Evolutionary conservation across 2,113 vertebrate species (phyloP), one percentile per base, ranked within the genome.

Genomic region (Ondatra zibethicus): DNA sequence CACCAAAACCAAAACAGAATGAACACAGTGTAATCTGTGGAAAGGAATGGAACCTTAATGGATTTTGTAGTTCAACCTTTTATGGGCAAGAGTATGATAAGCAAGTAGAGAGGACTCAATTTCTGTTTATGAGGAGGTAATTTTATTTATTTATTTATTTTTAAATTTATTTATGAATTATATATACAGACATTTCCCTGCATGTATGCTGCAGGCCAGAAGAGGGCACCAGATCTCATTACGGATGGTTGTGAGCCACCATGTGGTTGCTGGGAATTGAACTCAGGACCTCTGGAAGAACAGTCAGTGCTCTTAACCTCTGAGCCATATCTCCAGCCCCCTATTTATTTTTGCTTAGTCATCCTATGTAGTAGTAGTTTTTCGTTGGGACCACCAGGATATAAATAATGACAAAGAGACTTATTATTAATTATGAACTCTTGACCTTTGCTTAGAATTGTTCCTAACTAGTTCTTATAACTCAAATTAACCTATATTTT

Each of bases 1-100:
- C 97, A 97, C 92, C 97, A 98, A 98, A 98, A 98, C 90, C 93
- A 95, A 98, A 96, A 2, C 95, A 98, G 97, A 97, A 94, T 96
- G n/a, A 21, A 29, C 5, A 0, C 61, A 72, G 21, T 78, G 77
- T 94, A 96, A 76, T 78, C 66, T 25, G 31, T 39, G 84, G 72
- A 70, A 81, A 95, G 65, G 92, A 96, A 96, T 61, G 93, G 47
- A 73, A 86, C 97, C 84, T 92, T 91, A 95, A 31, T 58, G 89
- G 55, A 81, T 47, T 29, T 52, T 91, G 73, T 88, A 96, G 98
- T 96, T 96, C 81, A 90, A 96, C 63, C 92, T 81, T 75, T 91
- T 14, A 13, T 8, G 42, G 29, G 16, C 78, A 92, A 96, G 85
- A 27, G 17, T 42, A 8, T 55, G 25, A 47, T 16, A 42, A 58